These are phyloP conservation scores for Andrena chrysosceles DNA, from an alignment of 2,888 invertebrate species.

Conservation along the genomic window DNA sequence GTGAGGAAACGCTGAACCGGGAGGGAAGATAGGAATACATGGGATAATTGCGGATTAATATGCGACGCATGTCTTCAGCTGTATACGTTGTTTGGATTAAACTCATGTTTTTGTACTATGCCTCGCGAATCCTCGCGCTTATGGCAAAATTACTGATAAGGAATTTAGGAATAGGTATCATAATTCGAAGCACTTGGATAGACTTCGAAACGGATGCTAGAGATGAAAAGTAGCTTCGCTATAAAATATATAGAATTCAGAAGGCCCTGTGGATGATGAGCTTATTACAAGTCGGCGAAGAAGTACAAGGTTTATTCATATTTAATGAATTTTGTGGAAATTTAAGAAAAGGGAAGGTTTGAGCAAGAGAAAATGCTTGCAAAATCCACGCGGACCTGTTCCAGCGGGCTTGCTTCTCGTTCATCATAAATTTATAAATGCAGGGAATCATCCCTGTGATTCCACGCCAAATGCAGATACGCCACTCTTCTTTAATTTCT, in stretches of 20 bases:
- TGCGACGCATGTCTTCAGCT: constrained; percentile 20
- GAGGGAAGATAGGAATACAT: constrained; percentile 16
- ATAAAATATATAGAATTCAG: not conserved
- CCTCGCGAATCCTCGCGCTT: no score
- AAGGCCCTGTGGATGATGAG: no score
- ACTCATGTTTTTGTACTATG: no score
- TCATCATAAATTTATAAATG: constrained; percentile 1
- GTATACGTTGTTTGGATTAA: constrained; percentile 22
- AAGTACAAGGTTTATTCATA: no score
- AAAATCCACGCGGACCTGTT: not conserved
- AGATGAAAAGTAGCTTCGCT: not conserved
- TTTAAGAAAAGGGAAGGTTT: not conserved
- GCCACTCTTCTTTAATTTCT: constrained; percentile 36
- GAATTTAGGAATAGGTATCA: not conserved
- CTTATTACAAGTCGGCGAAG: no score
- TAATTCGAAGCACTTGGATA: no score
- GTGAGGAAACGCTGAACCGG: constrained; percentile 32
- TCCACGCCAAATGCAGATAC: constrained; percentile 34
- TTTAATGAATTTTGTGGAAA: no score
- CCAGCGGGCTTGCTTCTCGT: not conserved
- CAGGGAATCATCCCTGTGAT: constrained; percentile 8
- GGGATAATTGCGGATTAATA: constrained; percentile 48
- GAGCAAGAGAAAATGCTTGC: not conserved
- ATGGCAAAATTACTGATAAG: not conserved
- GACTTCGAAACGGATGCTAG: no score